These are phyloP conservation scores for Leptopilina clavipes DNA, from an alignment of 1,140 invertebrate genomes.

Conservation along the genomic window DNA sequence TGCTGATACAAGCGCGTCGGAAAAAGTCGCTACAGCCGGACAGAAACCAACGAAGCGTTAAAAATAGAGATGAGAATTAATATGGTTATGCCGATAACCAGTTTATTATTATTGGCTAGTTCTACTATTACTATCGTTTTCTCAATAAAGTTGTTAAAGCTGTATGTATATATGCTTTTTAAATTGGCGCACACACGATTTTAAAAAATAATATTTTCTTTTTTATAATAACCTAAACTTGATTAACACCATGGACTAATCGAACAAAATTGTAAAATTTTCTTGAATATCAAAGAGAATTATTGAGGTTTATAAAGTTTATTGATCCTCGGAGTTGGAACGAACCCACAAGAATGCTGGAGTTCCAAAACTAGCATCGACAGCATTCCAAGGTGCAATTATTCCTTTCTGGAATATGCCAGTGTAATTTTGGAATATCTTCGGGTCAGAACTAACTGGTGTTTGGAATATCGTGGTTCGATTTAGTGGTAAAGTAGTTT, in stretches of 20 bases:
- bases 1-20: constrained; percentile 46
- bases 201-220: too few species aligned
- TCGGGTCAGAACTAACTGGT: constrained; percentile 46
- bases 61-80: constrained; percentile 34
- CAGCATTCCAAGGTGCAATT: constrained; percentile 65
- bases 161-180: too few species aligned
- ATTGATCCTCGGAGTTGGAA: constrained; percentile 22
- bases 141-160: neutral
- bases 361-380: constrained; percentile 40
- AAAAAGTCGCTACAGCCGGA: constrained; percentile 41
- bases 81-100: constrained; percentile 51
- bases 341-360: constrained; percentile 5
- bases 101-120: constrained; percentile 51
- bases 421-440: constrained; percentile 67
- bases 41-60: constrained; percentile 18
- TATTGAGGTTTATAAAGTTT: constrained; percentile 17
- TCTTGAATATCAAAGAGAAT: neutral
- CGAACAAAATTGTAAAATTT: too few species aligned
- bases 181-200: too few species aligned
- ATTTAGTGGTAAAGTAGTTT: constrained; percentile 50
- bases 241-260: too few species aligned
- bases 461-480: constrained; percentile 37
- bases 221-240: too few species aligned
- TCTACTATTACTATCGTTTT: neutral
- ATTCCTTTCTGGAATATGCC: constrained; percentile 57